Evolutionary conservation across 2,113 vertebrate genomes (phyloP).

Genomic region (Phaetusa simplex): DNA sequence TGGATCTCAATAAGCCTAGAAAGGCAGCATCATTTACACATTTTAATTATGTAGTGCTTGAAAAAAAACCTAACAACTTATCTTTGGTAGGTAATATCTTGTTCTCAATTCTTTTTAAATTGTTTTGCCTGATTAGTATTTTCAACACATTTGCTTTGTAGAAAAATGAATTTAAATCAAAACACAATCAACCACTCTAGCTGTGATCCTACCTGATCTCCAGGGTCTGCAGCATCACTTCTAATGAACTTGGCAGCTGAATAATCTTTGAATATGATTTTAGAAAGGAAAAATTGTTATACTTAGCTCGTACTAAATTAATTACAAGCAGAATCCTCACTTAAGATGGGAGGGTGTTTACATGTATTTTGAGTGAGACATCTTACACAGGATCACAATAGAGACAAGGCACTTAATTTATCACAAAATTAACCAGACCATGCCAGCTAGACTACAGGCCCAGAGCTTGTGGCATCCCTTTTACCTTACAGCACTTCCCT

Average conservation of each 20-base stretch:
- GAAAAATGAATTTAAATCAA: constrained; percentile 24
- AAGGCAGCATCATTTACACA: neutral
- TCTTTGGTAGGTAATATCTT: neutral
- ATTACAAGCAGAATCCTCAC: neutral
- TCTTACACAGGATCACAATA: neutral
- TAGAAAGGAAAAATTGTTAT: neutral
- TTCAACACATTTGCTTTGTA: neutral
- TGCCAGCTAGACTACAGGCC: neutral
- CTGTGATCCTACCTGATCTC: neutral
- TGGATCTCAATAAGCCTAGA: neutral
- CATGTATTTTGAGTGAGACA: neutral
- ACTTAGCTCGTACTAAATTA: neutral
- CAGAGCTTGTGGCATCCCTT: neutral
- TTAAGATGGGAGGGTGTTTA: neutral
- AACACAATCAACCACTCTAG: neutral
- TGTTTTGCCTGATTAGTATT: neutral
- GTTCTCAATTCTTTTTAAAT: neutral
- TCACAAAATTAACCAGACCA: neutral
- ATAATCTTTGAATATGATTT: neutral
- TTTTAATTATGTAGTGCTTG: neutral
- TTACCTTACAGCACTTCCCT: neutral
- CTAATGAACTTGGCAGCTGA: constrained; percentile 7
- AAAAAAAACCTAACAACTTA: neutral
- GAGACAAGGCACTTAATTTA: neutral
- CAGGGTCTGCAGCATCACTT: neutral